These are phyloP conservation scores for Acanthosepion pharaonis DNA, from an alignment of 2,888 invertebrate genomes.

Conservation along the genomic window DNA sequence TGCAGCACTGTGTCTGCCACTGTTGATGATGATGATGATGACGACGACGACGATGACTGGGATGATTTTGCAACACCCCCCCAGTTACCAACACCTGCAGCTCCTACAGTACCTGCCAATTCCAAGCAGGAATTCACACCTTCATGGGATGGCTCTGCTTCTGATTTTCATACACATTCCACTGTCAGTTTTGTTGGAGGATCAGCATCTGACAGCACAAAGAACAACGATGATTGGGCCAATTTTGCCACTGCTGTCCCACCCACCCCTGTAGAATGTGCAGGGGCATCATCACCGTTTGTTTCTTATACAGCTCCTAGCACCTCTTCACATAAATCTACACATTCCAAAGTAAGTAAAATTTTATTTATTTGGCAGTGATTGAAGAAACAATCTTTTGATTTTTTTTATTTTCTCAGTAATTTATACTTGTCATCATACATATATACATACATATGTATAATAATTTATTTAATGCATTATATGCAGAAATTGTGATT, in stretches of 20 bases:
- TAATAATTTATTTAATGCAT: too few relatives aligned
- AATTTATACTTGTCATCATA: too few relatives aligned
- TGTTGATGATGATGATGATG: not conserved
- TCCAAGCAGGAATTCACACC: not conserved
- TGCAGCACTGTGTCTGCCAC: not conserved
- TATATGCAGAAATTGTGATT: too few relatives aligned
- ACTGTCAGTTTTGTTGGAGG: not conserved
- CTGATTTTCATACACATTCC: slow-evolving; percentile 11
- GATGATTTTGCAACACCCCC: slow-evolving; percentile 5
- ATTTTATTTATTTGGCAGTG: not conserved
- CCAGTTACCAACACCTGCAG: slow-evolving; percentile 12
- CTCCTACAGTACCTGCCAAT: not conserved
- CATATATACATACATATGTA: too few relatives aligned
- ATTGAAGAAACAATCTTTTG: not conserved
- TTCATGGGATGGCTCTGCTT: not conserved
- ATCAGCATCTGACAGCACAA: not conserved
- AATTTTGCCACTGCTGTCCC: slow-evolving; percentile 37
- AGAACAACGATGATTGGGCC: slow-evolving; percentile 40
- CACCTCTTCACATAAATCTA: not conserved
- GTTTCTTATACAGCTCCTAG: not conserved
- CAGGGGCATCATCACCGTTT: not conserved
- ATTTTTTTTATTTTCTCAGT: too few relatives aligned
- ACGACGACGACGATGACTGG: not conserved
- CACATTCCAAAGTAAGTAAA: slow-evolving; percentile 43
- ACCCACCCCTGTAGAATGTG: not conserved